These are phyloP conservation scores for Meles meles DNA, from an alignment of 2,113 vertebrate genomes.

Conservation along the genomic window DNA sequence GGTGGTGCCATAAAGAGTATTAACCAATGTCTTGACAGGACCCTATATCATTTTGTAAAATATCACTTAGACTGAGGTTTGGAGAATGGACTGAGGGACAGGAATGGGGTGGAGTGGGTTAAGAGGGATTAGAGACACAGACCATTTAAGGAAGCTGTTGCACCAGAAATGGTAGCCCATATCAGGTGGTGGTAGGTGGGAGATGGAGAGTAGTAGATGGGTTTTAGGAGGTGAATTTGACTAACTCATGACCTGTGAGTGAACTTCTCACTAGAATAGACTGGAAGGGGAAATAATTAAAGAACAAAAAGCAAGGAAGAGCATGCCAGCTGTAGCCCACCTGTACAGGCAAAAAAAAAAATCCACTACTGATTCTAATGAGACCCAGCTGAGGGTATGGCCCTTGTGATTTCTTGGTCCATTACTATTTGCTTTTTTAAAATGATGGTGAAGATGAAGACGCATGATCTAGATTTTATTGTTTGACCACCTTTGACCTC, in stretches of 20 bases:
- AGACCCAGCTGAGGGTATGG: not conserved
- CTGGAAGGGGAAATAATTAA: not conserved
- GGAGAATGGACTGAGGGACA: not conserved
- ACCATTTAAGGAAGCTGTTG: not conserved
- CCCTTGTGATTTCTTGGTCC: not conserved
- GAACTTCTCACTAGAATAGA: not conserved
- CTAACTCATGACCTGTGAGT: not conserved
- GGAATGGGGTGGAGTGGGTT: not conserved
- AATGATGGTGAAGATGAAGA: not conserved
- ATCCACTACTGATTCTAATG: not conserved
- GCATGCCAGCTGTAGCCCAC: not conserved
- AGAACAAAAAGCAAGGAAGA: not conserved
- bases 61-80: not conserved
- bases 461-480: not conserved
- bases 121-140: not conserved
- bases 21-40: not conserved
- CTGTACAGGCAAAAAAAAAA: not conserved
- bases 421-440: not conserved
- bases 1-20: not conserved
- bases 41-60: not conserved
- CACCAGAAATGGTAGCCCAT: not conserved
- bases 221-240: not conserved
- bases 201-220: not conserved
- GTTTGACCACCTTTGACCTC: not conserved
- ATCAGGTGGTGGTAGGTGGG: rapidly evolving